phyloP scores from a whole-genome alignment of 92 coral and sea anemone species.

The Umimayanthus chanpuru region DNA sequence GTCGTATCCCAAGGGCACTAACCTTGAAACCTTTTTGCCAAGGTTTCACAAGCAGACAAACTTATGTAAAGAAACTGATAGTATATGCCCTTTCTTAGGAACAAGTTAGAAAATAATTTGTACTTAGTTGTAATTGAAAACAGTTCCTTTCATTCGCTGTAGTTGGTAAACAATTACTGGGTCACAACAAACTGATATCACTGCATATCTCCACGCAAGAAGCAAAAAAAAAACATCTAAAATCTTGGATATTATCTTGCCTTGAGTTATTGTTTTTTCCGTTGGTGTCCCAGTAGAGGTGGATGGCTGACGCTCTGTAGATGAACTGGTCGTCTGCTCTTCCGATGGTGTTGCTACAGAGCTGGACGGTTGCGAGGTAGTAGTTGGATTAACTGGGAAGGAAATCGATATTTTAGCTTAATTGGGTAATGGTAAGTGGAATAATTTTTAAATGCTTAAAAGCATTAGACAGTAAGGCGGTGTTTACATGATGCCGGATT shows the following conservation, averaged over 20 bases:
- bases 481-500: too few species aligned
- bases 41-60: too few species aligned
- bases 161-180: too few species aligned
- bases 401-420: not conserved
- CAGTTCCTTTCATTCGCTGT: too few species aligned
- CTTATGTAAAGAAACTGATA: too few species aligned
- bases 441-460: not conserved
- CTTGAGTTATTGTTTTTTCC: constrained; percentile 3
- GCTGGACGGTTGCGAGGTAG: constrained; percentile 21
- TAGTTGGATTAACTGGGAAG: not conserved
- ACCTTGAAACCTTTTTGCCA: too few species aligned
- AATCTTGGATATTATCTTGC: not conserved
- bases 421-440: not conserved
- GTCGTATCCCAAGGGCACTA: too few species aligned
- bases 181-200: not conserved
- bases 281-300: constrained; percentile 7
- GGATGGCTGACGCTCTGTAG: not conserved
- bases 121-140: too few species aligned
- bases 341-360: not conserved
- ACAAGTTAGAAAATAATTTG: too few species aligned
- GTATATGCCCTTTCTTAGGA: too few species aligned
- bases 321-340: not conserved
- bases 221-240: not conserved
- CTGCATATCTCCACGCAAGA: not conserved
- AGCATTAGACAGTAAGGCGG: not conserved